These are phyloP conservation scores for Muschampia staudingeri DNA, from an alignment of 2,888 invertebrate species.

Conservation along the genomic window DNA sequence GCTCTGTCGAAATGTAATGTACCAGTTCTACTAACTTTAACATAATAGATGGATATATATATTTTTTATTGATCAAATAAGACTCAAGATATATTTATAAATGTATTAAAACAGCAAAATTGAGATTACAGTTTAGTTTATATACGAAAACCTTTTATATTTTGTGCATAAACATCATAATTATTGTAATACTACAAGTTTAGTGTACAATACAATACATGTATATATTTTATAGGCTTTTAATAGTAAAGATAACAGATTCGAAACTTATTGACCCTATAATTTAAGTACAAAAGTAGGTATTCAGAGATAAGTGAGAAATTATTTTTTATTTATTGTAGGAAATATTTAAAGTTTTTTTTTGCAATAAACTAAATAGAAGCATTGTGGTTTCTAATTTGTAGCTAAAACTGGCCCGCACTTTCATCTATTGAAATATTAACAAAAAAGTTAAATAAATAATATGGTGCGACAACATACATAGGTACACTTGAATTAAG, in stretches of 20 bases:
- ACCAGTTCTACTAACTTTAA: no score
- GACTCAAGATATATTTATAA: constrained; percentile 77
- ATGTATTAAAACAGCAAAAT: constrained; percentile 89
- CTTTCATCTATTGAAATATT: not conserved
- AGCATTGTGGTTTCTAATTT: not conserved
- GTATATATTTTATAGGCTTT: constrained; percentile 21
- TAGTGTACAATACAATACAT: constrained; percentile 42
- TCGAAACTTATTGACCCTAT: not conserved
- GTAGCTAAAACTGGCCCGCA: not conserved
- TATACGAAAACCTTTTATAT: constrained; percentile 72
- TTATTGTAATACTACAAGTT: constrained; percentile 48
- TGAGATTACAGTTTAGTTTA: constrained; percentile 79
- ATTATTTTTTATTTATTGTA: not conserved
- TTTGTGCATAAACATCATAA: constrained; percentile 70
- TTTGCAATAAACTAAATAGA: not conserved
- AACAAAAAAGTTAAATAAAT: not conserved
- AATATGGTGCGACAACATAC: not conserved
- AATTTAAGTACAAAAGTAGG: not conserved
- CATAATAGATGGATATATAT: no score
- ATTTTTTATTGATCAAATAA: not conserved
- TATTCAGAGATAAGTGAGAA: not conserved
- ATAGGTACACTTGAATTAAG: no score
- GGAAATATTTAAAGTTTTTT: not conserved
- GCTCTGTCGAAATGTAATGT: no score
- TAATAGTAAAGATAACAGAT: not conserved